Base-by-base conservation (phyloP, 2,113 vertebrate species). In the Hydrolagus affinis region DNA sequence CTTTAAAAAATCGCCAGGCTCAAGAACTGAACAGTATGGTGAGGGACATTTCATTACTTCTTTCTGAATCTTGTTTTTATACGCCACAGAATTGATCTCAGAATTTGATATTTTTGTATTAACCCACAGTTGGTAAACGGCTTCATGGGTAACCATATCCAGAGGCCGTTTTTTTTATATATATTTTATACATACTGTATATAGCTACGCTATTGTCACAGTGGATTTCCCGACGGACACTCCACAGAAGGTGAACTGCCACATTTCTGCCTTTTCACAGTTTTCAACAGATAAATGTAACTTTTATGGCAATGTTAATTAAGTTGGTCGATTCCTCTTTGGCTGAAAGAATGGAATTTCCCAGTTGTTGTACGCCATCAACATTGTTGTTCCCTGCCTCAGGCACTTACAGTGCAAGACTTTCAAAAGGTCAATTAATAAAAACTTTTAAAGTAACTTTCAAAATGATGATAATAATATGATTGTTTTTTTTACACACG, bases 11-110 rank as follows among this genome's bases (percentile, higher is more conserved):
- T 59, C 30, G 28, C 32, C 28, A 66, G 78, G 12, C 59, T 80
- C 77, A 80, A 30, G 60, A 28, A 25, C 44, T 64, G 9, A 28
- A 83, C 62, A 66, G 25, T 83, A 28, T 21, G 78, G 62, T 83
- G 78, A 83, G 19, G 78, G 78, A 83, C 60, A 66, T 83, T 83
- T 83, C 78, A 83, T 66, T 15, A 66, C 19, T 75, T 56, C 73
- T 75, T 83, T 32, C 60, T 64, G 62, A 83, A 30, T 9, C 28
- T 3, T n/a, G n/a, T n/a, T 66, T 30, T 19, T 83, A 30, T 25
- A 66, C 30, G 30, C 60, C 32, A 25, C 15, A 32, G 78, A n/a
- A 9, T 2, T 66, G 25, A 23, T 66, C 60, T 83, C 62, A 66
- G 60, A 83, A 64, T 66, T n/a, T 68, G 78, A 83, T 68, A 66